Evolutionary conservation across 30 jellyfish, hydroid and myxozoan genomes (phyloP), one percentile per base, ranked within the genome.

Genomic region (Sanderia malayensis): DNA sequence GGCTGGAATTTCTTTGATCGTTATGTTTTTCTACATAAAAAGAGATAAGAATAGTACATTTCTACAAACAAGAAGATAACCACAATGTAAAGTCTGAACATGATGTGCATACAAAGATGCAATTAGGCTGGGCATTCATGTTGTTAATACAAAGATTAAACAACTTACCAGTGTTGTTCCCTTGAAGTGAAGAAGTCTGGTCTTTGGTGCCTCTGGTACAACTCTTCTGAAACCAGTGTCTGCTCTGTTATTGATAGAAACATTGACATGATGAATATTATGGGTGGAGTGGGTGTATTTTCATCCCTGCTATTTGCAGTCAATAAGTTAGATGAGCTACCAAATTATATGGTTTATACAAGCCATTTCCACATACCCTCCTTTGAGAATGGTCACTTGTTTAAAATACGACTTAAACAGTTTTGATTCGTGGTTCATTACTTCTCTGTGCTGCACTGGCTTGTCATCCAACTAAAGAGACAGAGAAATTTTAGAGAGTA

Each of bases 391-490:
- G 41, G 59, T 70, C 33, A 85, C 75, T 21, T 69, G 77, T 8
- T 67, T 85, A 78, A 93, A 93, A 81, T 93, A 93, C 29, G 77
- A 21, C 57, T 85, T 93, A 85, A 93, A 93, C 61, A 93, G 67
- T 27, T 65, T 63, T 15, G 96, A 85, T 80, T 93, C 99, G 55
- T 85, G 94, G 59, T 87, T 82, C 86, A 72, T 94, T 11, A 93
- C 99, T 85, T 93, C 99, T n/a, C 99, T 58, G 85, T 93, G 99
- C 76, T 93, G 99, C 44, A 93, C 66, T 0, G 99, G 99, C 63
- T 93, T 93, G 75, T 93, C 99, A 81, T 93, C 99, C 61, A 93
- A 79, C 94, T 82, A 47, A 55, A 44, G 13, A 18, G 25, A n/a
- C n/a, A n/a, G n/a, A n/a, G n/a, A n/a, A n/a, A n/a, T n/a, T n/a